Base-by-base conservation (phyloP, 2,113 vertebrate genomes). In the Lucifuga dentata region DNA sequence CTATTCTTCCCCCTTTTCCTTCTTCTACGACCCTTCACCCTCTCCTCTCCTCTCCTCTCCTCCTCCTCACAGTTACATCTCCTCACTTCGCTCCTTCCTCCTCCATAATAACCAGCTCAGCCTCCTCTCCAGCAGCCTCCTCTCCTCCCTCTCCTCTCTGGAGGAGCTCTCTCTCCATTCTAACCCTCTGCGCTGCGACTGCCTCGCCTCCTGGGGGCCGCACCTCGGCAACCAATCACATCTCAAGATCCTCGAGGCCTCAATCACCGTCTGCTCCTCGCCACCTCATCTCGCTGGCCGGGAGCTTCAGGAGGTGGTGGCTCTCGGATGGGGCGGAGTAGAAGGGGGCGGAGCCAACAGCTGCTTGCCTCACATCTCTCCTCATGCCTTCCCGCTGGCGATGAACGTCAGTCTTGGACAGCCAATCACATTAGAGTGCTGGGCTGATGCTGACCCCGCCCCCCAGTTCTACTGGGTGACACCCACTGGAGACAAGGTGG, bases 401-500 rank as follows among this genome's bases (percentile, higher is more conserved):
- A 57, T 94, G 26, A 93, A 93, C 8, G 59, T 92, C 64, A 91
- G 87, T 7, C 65, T 76, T 0, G 92, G 92, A 26, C 84, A 90
- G 61, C 88, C 91, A 26, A 77, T 94, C 58, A 90, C 88, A 0
- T 68, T 95, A 32, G 86, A 91, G 64, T 95, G 94, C 75, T 91
- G 90, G 78, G 94, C 93, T 0, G 91, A 91, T 5, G 92, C 93
- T 19, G 92, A 94, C 48, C 93, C 93, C 2, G 83, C 86, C 39
- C 93, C 94, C 3, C 93, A 94, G 76, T 93, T 94, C 65, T 94
- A 94, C 56, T 94, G 94, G 94, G 90, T 94, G 29, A 92, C 92
- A 1, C 93, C 93, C 2, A 90, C 89, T 1, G 94, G 94, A 57
- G 91, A 93, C 73, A 94, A 94, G 86, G 90, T 90, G 69, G 15